Evolutionary conservation across 2,888 invertebrate species (phyloP), one percentile per base, ranked within the genome.

Genomic region (Chrysotoxum bicinctum): DNA sequence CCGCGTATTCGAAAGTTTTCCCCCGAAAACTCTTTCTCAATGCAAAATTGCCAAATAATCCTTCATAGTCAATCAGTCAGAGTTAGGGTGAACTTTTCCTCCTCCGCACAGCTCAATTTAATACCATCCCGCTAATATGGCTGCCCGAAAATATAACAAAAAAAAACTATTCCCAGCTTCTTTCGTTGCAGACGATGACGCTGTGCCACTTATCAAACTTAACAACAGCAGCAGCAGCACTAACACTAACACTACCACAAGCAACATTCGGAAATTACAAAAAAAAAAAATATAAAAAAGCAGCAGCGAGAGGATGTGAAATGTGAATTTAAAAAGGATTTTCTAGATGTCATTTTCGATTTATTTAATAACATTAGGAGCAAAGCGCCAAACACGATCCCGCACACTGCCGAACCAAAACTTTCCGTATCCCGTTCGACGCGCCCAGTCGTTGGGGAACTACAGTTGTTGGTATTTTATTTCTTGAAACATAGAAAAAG

Each of bases 1-100:
- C 21, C 48, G 16, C 10, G 19, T 37, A 30, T 37, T 50, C n/a
- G 12, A 66, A 64, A 64, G 45, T 45, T 64, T 43, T 62, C 30
- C 10, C 35, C 12, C 21, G 19, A 48, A 14, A 23, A n/a, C 30
- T 48, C 19, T 21, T 40, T 26, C n/a, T 32, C 68, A 14, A 69
- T 74, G 54, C 66, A 68, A 69, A 58, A 75, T 58, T 74, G 40
- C 69, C 66, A 64, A 37, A 84, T 80, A 80, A 84, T 84, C 75
- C 80, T 80, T 84, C 80, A 80, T 84, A 80, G 84, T 84, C 84
- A 84, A 84, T 84, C 84, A 75, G 80, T 69, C 70, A 62, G 56
- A 40, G 48, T 40, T 37, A 54, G 19, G 26, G 14, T 58, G 35
- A 21, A 26, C 54, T 74, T 35, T 56, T 43, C 3, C 23, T 35